These are phyloP conservation scores for Zygogramma bicolorata DNA, from an alignment of 2,888 invertebrate genomes.

Conservation along the genomic window DNA sequence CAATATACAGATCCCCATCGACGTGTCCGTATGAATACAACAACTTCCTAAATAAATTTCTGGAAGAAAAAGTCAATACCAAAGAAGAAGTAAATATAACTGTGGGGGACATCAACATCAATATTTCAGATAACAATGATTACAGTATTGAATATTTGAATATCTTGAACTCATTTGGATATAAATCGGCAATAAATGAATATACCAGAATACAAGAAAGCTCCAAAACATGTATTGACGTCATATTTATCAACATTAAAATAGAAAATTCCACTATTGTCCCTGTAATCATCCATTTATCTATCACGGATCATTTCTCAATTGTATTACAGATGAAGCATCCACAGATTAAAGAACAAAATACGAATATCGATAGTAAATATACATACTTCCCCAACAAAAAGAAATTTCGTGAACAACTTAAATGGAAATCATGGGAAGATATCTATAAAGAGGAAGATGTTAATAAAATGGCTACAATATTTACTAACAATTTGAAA, in stretches of 20 bases:
- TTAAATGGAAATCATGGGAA: background rate
- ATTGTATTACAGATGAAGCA: background rate
- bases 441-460: background rate
- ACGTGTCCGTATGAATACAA: background rate
- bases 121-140: conserved; percentile 3
- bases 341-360: background rate
- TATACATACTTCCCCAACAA: background rate
- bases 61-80: background rate
- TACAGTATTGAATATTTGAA: too few species aligned
- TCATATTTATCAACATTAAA: conserved; percentile 1
- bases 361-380: background rate
- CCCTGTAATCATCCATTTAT: conserved; percentile 2
- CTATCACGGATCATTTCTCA: background rate
- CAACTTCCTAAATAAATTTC: background rate
- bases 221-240: background rate
- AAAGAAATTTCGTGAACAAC: background rate
- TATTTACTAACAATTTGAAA: background rate
- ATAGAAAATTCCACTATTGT: background rate
- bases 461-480: background rate
- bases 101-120: background rate
- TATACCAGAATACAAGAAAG: conserved; percentile 6
- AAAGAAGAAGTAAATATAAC: background rate
- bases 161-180: background rate
- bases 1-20: too few species aligned
- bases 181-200: conserved; percentile 1